Evolutionary conservation across 2,888 invertebrate genomes (phyloP).

Genomic region (Boloria selene): DNA sequence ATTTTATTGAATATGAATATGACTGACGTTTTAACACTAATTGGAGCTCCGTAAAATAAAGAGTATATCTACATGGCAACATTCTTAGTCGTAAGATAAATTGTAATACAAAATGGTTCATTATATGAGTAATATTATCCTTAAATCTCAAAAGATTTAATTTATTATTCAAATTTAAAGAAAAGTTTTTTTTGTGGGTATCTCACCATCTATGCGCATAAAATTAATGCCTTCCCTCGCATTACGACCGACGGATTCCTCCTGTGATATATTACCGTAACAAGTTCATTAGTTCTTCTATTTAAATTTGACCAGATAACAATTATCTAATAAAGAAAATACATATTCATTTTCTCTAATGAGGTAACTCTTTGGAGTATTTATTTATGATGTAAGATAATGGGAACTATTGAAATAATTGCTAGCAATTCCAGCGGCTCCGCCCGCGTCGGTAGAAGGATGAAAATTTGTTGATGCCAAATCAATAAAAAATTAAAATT

Average conservation of each 20-base stretch:
- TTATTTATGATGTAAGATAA: background rate
- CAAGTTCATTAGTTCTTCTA: slow-evolving; percentile 64
- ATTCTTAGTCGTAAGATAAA: too few relatives aligned
- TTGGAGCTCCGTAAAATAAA: slow-evolving; percentile 49
- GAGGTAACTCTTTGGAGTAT: slow-evolving; percentile 36
- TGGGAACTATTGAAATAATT: too few relatives aligned
- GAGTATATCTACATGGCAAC: too few relatives aligned
- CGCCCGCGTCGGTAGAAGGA: too few relatives aligned
- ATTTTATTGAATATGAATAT: slow-evolving; percentile 44
- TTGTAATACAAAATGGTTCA: too few relatives aligned
- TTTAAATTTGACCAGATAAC: slow-evolving; percentile 58
- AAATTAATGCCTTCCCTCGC: slow-evolving; percentile 27
- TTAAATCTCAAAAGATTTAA: slow-evolving; percentile 11
- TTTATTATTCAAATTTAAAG: slow-evolving; percentile 16
- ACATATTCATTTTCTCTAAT: slow-evolving; percentile 53
- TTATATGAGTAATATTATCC: background rate
- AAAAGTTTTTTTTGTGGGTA: background rate
- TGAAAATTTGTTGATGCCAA: too few relatives aligned
- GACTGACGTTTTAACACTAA: slow-evolving; percentile 47
- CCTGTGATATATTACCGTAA: slow-evolving; percentile 58
- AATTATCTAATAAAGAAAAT: slow-evolving; percentile 58
- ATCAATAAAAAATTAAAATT: too few relatives aligned
- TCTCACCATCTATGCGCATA: slow-evolving; percentile 10
- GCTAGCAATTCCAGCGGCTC: too few relatives aligned
- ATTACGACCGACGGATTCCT: slow-evolving; percentile 43